Evolutionary conservation across 1,140 invertebrate genomes (phyloP).

Genomic region (Drosophila ohnishii): DNA sequence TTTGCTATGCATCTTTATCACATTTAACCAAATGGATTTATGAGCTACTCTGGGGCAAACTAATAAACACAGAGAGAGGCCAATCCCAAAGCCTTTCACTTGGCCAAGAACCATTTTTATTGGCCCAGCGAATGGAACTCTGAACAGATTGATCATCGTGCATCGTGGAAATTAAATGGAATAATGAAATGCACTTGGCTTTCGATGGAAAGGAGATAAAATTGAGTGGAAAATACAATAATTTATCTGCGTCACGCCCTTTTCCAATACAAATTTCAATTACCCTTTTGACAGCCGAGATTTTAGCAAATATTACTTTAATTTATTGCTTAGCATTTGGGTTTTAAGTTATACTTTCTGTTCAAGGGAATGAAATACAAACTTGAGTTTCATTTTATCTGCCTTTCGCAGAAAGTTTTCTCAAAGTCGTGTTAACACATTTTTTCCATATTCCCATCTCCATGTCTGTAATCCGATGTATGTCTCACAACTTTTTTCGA

Average conservation of each 20-base stretch:
- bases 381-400: constrained; percentile 6
- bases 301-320: neutral
- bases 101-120: constrained; percentile 16
- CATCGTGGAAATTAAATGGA: constrained; percentile 22
- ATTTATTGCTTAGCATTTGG: neutral
- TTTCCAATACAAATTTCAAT: neutral
- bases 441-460: constrained; percentile 6
- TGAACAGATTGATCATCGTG: constrained; percentile 25
- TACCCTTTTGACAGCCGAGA: neutral
- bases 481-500: constrained; percentile 27
- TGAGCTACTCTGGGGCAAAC: constrained; percentile 28
- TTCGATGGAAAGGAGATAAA: constrained; percentile 9
- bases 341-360: constrained; percentile 1
- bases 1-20: constrained; percentile 52
- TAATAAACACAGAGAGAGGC: constrained; percentile 27
- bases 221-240: constrained; percentile 8
- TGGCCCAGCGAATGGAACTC: constrained; percentile 24
- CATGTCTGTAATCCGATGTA: constrained; percentile 9
- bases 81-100: constrained; percentile 49
- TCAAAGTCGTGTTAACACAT: constrained; percentile 3
- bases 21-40: constrained; percentile 50
- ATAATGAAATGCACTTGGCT: constrained; percentile 21
- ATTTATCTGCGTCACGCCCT: neutral
- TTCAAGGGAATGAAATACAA: constrained; percentile 2
- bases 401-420: neutral